Percentiles rank a stretch among this genome's conserved stretches.
Evolutionary conservation across 2,888 invertebrate genomes (phyloP).

Genomic region (Leptarthrus brevirostris): DNA sequence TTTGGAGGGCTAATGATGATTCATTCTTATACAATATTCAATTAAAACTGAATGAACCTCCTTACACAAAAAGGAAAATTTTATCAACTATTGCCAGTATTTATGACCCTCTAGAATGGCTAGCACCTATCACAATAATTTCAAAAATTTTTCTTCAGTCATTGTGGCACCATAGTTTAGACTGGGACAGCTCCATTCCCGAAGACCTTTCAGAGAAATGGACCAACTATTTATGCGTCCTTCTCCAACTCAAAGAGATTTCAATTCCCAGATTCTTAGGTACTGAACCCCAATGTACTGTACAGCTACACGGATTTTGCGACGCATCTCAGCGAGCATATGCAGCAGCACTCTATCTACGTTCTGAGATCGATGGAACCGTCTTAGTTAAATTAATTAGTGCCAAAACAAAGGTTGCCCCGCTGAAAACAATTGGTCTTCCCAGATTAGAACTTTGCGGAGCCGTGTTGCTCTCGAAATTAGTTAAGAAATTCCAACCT

Average conservation of each 20-base stretch:
- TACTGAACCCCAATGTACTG: not conserved
- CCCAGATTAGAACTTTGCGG: no score
- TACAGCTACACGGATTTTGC: conserved; percentile 1
- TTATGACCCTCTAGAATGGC: not conserved
- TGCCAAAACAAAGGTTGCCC: no score
- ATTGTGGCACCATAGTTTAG: not conserved
- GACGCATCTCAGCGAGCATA: no score
- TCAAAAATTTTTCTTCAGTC: no score
- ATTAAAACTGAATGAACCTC: not conserved
- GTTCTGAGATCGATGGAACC: not conserved
- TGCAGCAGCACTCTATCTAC: no score
- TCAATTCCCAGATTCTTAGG: conserved; percentile 6
- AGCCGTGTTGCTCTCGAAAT: no score
- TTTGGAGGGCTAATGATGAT: not conserved
- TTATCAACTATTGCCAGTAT: not conserved
- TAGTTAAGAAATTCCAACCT: not conserved
- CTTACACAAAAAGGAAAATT: not conserved
- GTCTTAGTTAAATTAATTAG: not conserved
- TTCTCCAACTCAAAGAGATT: not conserved
- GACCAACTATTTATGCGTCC: not conserved
- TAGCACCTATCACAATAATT: no score
- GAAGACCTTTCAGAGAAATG: not conserved
- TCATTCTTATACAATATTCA: not conserved
- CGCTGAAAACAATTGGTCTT: no score
- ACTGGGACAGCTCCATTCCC: no score